Percentiles rank a stretch among this genome's conserved stretches.
These are phyloP conservation scores for Palloptera scutellata DNA, from an alignment of 2,888 invertebrate genomes.

Conservation along the genomic window DNA sequence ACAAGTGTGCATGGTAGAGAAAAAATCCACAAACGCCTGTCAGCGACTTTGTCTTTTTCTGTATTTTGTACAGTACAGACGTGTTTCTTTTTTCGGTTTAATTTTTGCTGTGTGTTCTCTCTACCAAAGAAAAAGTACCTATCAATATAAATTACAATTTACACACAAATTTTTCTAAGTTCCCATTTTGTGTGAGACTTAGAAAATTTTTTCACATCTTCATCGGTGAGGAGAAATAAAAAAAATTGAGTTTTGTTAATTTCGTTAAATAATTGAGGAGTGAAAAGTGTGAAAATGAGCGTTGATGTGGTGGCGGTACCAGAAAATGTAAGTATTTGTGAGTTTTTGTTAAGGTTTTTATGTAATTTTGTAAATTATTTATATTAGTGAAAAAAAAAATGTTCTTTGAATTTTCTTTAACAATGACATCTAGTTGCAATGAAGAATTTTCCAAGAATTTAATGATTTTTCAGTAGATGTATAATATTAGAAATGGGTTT, in stretches of 20 bases:
- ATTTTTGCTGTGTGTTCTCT: too few relatives aligned
- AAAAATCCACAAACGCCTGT: too few relatives aligned
- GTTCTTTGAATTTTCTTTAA: background rate
- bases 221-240: conserved; percentile 10
- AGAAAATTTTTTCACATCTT: conserved; percentile 38
- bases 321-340: conserved; percentile 56
- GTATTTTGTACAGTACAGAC: conserved; percentile 47
- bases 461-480: background rate
- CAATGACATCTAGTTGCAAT: background rate
- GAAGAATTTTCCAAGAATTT: too few relatives aligned
- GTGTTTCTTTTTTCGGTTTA: conserved; percentile 32
- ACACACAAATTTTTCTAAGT: conserved; percentile 49
- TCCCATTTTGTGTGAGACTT: conserved; percentile 48
- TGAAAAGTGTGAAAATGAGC: conserved; percentile 51
- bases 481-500: conserved; percentile 7
- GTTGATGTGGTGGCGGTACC: conserved; percentile 53
- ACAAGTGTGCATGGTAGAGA: too few relatives aligned
- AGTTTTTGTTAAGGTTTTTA: conserved; percentile 39
- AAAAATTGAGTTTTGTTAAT: conserved; percentile 22
- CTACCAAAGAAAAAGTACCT: too few relatives aligned
- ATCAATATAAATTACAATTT: conserved; percentile 1
- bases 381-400: conserved; percentile 19
- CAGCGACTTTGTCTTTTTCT: conserved; percentile 50
- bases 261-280: conserved; percentile 23
- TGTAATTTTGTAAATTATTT: conserved; percentile 44